Evolutionary conservation across 2,113 vertebrate genomes (phyloP), one percentile per base, ranked within the genome.

Genomic region (Periophthalmus modestus): DNA sequence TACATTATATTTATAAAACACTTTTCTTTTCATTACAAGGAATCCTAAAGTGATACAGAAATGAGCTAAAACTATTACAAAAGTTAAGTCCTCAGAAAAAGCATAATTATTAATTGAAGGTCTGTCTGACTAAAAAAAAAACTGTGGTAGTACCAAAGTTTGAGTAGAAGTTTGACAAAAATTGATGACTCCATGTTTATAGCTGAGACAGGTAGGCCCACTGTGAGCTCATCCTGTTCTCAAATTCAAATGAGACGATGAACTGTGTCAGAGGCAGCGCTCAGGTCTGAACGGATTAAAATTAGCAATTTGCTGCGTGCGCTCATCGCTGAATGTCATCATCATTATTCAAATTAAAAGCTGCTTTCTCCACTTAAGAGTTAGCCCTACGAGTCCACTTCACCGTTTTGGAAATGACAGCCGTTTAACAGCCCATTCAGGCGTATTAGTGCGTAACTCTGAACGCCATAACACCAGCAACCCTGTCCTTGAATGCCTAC

Each of bases 311-410:
- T 88, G 54, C 81, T 84, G 55, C 72, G 87, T 72, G 68, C 0
- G 46, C 83, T 80, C 84, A 79, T 87, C 80, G 85, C 79, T 78
- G 69, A 81, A 77, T 73, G 74, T 77, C 82, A 79, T 85, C 74
- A 82, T 89, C 82, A 80, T 86, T 83, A 83, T 85, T 90, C 61
- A 85, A 68, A 88, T 79, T 80, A 85, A 85, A 87, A 79, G 76
- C 63, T 75, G 71, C 34, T 50, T 76, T 33, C 63, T 19, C n/a
- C 61, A 72, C 72, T 72, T 69, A 77, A 59, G 54, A 72, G 65
- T 85, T 77, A 69, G 68, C 76, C 71, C 58, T 54, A 36, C 55
- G 23, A 70, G 72, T 75, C 72, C 78, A 52, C 72, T 21, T 46
- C 72, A 71, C 24, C 71, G 59, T 68, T 83, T 75, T 80, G 70